phyloP scores from a whole-genome alignment of 2,888 invertebrate genomes.

The Orchesella flavescens region DNA sequence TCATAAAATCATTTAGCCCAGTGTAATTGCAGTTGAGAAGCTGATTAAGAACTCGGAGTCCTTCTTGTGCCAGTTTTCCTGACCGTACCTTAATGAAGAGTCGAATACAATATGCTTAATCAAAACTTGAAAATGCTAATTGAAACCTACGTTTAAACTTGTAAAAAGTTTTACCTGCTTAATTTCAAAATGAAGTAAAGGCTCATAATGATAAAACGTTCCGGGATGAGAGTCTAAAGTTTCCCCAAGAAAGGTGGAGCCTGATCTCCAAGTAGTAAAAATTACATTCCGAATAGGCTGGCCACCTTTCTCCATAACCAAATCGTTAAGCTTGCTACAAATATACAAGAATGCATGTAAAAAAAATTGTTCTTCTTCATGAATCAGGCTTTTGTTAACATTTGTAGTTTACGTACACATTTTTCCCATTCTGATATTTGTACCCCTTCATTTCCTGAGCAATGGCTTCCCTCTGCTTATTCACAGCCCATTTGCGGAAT shows the following conservation, averaged over 20 bases:
- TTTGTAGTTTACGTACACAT: slow-evolving; percentile 22
- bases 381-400: not conserved
- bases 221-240: slow-evolving; percentile 88
- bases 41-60: slow-evolving; percentile 81
- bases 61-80: slow-evolving; percentile 81
- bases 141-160: too few species aligned
- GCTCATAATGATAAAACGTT: slow-evolving; percentile 93
- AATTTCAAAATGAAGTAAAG: slow-evolving; percentile 87
- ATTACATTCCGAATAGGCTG: slow-evolving; percentile 85
- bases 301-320: slow-evolving; percentile 82
- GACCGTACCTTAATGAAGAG: slow-evolving; percentile 79
- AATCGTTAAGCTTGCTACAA: slow-evolving; percentile 79
- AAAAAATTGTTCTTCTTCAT: too few species aligned
- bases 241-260: slow-evolving; percentile 91
- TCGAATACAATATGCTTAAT: too few species aligned
- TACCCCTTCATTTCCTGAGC: slow-evolving; percentile 59
- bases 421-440: slow-evolving; percentile 46
- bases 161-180: slow-evolving; percentile 80
- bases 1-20: slow-evolving; percentile 83
- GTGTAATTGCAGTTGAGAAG: slow-evolving; percentile 86
- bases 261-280: slow-evolving; percentile 92
- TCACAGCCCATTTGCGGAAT: slow-evolving; percentile 62
- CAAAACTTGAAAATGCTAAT: not conserved
- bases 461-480: slow-evolving; percentile 58
- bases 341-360: not conserved